Evolutionary conservation across 37 sponge, comb jelly and placozoan genomes (phyloP), one percentile per base, ranked within the genome.

Genomic region (Crambe crambe): DNA sequence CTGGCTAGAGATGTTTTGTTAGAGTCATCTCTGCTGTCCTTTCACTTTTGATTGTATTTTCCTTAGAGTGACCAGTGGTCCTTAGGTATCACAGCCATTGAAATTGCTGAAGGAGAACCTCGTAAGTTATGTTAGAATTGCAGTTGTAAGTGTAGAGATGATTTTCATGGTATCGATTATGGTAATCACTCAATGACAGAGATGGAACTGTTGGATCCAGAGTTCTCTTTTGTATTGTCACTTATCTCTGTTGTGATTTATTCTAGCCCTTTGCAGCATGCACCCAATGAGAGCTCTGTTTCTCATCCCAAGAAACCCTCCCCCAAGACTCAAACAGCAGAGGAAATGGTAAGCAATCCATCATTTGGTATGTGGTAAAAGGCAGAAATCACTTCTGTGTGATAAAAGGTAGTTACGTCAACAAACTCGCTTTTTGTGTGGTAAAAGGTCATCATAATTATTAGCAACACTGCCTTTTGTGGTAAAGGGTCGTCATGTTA

Each of bases 231-330:
- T 5, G 17, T 36, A 15, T 30, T 26, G 25, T 27, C 62, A 32
- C 56, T 8, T 43, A 26, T 25, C n/a, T n/a, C n/a, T n/a, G n/a
- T 12, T 47, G 51, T 47, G 51, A 18, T 32, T 34, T 37, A 59
- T 25, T 22, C 1, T 70, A 94, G 95, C 98, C 43, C 88, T 98
- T 58, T 98, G 96, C 36, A 92, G 87, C 58, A 95, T 98, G 94
- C 98, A 98, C 69, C 98, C 98, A 0, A 98, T 98, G 98, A 75
- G 98, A 56, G 98, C 98, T 2, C 82, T 98, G 26, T 98, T 98
- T 73, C 89, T 98, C 38, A 98, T 98, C 42, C 96, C 96, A 36
- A 69, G 98, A 22, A 88, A 89, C 70, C 94, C 94, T 57, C 94
- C 98, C 8, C 98, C 98, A 5, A 75, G 84, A 67, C 83, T 98